Evolutionary conservation across 1,140 invertebrate genomes (phyloP), one percentile per base, ranked within the genome.

Genomic region (Pararge aegeria): DNA sequence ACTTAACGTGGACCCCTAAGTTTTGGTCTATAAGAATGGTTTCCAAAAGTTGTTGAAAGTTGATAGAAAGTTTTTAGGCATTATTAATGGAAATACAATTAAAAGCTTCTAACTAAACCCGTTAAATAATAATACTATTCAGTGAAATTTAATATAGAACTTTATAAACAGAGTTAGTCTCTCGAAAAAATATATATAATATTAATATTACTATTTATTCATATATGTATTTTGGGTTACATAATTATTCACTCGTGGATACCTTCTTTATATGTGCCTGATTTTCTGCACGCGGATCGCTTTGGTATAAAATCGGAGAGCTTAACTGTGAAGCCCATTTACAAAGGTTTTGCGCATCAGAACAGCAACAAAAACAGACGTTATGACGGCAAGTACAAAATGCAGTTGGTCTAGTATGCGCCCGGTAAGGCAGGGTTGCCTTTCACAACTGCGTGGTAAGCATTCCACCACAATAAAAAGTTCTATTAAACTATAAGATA

Each of bases 371-470:
- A 48, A 42, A 40, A 40, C 38, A 10, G 16, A 19, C 13, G 24
- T 63, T 37, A 15, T 13, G 34, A 46, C 44, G 49, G 27, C 19
- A 18, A 40, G 13, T 44, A 20, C 57, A 57, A 69, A 66, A 72
- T 76, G 77, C 70, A 48, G 75, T 80, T 78, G 55, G 50, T 73
- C 74, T 72, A 70, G 69, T 76, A 74, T 75, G 66, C 60, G 30
- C 49, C 49, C 34, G 48, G 59, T 66, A 54, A 40, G 38, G 38
- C 38, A 16, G 61, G 66, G 53, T 50, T 58, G 64, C 76, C 76
- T 78, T 75, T 79, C 70, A 75, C 69, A 68, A 73, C 70, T 61
- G 60, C 62, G 67, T 71, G 61, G 44, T 61, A 70, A 30, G 46
- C 60, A 77, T 81, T 73, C 74, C 66, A 70, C 49, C 51, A 30